Percentiles rank a stretch among this genome's conserved stretches.
phyloP scores from a whole-genome alignment of 2,888 invertebrate genomes.

The Proisotoma minuta region DNA sequence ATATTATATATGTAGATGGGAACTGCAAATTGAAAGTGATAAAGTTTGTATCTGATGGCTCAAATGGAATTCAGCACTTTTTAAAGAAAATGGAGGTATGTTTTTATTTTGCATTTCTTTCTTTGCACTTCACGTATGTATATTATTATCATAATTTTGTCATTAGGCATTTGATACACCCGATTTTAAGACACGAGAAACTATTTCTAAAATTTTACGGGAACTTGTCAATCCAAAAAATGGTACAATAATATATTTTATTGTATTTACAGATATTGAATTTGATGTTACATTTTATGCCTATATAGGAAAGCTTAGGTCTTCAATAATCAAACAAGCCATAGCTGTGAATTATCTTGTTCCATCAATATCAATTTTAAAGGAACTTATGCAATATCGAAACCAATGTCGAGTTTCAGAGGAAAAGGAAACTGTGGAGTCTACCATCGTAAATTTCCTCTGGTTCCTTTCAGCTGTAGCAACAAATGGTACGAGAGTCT shows the following conservation, averaged over 20 bases:
- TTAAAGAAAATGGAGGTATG: slow-evolving; percentile 23
- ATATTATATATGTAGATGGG: neutral
- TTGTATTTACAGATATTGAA: no score
- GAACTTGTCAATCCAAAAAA: slow-evolving; percentile 38
- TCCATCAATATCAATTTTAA: slow-evolving; percentile 17
- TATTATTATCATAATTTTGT: neutral
- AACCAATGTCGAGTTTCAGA: neutral
- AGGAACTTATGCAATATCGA: slow-evolving; percentile 7
- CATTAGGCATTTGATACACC: neutral
- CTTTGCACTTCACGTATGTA: no score
- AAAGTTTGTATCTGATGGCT: neutral
- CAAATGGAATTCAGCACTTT: neutral
- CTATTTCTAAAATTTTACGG: slow-evolving; percentile 30
- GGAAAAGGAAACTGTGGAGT: slow-evolving; percentile 21
- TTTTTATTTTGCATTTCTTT: neutral
- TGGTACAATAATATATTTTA: slow-evolving; percentile 25
- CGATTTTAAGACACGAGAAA: neutral
- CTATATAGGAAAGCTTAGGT: slow-evolving; percentile 18
- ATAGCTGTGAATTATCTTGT: slow-evolving; percentile 22
- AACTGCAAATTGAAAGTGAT: neutral
- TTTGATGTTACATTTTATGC: neutral
- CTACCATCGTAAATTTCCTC: slow-evolving; percentile 25
- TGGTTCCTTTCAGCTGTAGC: slow-evolving; percentile 39
- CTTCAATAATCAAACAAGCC: slow-evolving; percentile 22
- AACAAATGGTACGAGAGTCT: slow-evolving; percentile 35